Conservation (phyloP, 2,888 invertebrate species). For the Lepidocyrtinus sp. region DNA sequence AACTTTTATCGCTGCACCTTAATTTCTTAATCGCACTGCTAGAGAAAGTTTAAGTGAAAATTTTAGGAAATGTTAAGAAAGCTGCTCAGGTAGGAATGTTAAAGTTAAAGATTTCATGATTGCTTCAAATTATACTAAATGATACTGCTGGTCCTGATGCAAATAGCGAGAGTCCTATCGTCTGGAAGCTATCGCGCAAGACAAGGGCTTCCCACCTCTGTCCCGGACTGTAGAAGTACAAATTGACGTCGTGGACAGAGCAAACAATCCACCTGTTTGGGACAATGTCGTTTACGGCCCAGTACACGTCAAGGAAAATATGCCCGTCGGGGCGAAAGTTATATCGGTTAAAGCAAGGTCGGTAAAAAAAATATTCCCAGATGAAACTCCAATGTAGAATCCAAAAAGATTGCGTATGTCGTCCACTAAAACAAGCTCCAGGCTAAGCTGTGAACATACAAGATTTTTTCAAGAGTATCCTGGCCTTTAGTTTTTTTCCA, state of each 20-base stretch:
- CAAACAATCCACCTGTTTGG: constrained; percentile 89
- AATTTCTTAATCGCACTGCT: constrained; percentile 26
- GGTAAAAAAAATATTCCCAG: too few relatives aligned
- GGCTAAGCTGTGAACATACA: too few relatives aligned
- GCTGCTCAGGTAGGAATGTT: neutral
- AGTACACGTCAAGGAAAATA: constrained; percentile 97
- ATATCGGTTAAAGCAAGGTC: constrained; percentile 99
- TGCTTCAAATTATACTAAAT: neutral
- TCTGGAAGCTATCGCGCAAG: constrained; percentile 98
- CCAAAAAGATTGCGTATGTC: too few relatives aligned
- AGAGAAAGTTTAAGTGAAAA: constrained; percentile 7
- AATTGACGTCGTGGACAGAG: constrained; percentile 98
- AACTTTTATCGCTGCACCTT: constrained; percentile 42
- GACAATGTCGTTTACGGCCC: constrained; percentile 97
- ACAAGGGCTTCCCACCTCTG: constrained; percentile 96
- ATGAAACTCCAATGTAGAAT: too few relatives aligned
- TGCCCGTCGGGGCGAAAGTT: constrained; percentile 97
- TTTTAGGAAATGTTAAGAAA: constrained; percentile 7
- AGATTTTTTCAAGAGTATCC: too few relatives aligned
- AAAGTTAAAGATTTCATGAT: constrained; percentile 21
- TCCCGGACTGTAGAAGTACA: constrained; percentile 97
- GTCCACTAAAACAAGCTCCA: too few relatives aligned
- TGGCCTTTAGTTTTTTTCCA: too few relatives aligned
- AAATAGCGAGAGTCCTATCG: constrained; percentile 94
- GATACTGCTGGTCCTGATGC: constrained; percentile 30